Conservation (phyloP, 2,797 vertebrate genomes). For the Periophthalmus magnuspinnatus region DNA sequence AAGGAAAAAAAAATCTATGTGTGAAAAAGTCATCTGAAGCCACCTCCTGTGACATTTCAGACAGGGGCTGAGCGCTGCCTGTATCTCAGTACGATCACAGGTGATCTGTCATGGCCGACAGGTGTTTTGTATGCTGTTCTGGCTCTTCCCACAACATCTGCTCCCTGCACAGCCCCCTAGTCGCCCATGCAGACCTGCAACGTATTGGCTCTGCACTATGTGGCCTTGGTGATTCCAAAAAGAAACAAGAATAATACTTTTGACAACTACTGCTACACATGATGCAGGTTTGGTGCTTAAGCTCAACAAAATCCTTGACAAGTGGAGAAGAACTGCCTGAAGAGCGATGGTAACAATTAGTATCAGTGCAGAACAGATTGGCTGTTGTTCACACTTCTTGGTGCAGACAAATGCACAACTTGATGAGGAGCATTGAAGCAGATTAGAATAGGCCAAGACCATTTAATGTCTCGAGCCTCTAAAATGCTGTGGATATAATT, state of each 20-base stretch:
- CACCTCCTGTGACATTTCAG: constrained; percentile 63
- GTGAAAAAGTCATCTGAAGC: constrained; percentile 45
- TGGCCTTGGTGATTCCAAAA: constrained; percentile 28
- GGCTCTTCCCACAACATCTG: constrained; percentile 59
- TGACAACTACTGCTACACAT: constrained; percentile 11
- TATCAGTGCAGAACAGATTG: constrained; percentile 41
- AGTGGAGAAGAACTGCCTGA: constrained; percentile 33
- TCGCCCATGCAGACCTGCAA: constrained; percentile 2
- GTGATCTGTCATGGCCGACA: constrained; percentile 75
- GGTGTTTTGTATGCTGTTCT: constrained; percentile 71
- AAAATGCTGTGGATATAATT: background rate
- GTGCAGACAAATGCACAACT: constrained; percentile 60
- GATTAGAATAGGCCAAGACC: constrained; percentile 18
- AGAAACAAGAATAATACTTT: constrained; percentile 30
- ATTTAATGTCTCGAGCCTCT: background rate
- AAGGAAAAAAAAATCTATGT: constrained; percentile 48
- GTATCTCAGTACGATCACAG: constrained; percentile 62
- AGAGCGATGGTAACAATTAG: constrained; percentile 60
- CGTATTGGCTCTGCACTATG: constrained; percentile 29
- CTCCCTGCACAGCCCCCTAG: constrained; percentile 45
- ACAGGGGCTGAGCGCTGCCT: constrained; percentile 52
- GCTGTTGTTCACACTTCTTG: constrained; percentile 27
- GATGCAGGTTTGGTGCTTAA: constrained; percentile 18
- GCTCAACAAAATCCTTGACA: constrained; percentile 31
- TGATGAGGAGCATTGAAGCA: constrained; percentile 46